These are phyloP conservation scores for Apodemus sylvaticus DNA, from an alignment of 2,113 vertebrate genomes.

Conservation along the genomic window DNA sequence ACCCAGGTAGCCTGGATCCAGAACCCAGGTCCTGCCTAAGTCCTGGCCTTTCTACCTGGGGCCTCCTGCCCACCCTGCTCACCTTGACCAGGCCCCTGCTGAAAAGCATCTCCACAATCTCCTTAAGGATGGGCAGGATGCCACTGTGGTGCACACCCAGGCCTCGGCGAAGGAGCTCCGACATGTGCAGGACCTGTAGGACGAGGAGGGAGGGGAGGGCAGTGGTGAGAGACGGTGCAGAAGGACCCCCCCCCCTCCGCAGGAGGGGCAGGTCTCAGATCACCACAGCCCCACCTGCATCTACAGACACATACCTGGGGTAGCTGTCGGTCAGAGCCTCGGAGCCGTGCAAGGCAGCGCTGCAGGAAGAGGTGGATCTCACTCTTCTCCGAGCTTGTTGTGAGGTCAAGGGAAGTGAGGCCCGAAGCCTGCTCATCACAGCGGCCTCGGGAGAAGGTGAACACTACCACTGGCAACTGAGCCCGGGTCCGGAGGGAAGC, in stretches of 20 bases:
- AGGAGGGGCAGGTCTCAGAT: background rate
- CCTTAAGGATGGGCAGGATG: constrained; percentile 95
- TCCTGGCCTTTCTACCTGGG: no score
- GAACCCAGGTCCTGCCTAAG: background rate
- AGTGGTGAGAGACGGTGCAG: background rate
- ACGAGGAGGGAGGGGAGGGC: background rate
- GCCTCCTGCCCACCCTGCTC: background rate
- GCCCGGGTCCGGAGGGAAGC: constrained; percentile 90
- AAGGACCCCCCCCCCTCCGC: background rate
- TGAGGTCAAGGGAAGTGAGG: constrained; percentile 91
- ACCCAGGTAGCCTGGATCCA: background rate
- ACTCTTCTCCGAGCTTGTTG: constrained; percentile 89
- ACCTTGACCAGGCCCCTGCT: constrained; percentile 90
- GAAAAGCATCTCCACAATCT: constrained; percentile 96
- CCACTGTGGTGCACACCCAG: constrained; percentile 95
- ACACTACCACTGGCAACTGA: constrained; percentile 93
- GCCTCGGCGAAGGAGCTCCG: constrained; percentile 91
- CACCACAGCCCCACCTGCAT: background rate
- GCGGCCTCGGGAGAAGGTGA: constrained; percentile 94
- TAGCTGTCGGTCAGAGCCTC: constrained; percentile 92
- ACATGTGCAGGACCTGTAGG: constrained; percentile 90
- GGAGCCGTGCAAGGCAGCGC: constrained; percentile 93
- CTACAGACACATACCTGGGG: constrained; percentile 87
- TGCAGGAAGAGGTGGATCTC: constrained; percentile 94
- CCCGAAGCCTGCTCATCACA: constrained; percentile 93